A percentile compares a stretch with the other conserved stretches of the same genome.
These are phyloP conservation scores for Myotis vivesi DNA, from an alignment of 2,797 vertebrate genomes.

Conservation along the genomic window DNA sequence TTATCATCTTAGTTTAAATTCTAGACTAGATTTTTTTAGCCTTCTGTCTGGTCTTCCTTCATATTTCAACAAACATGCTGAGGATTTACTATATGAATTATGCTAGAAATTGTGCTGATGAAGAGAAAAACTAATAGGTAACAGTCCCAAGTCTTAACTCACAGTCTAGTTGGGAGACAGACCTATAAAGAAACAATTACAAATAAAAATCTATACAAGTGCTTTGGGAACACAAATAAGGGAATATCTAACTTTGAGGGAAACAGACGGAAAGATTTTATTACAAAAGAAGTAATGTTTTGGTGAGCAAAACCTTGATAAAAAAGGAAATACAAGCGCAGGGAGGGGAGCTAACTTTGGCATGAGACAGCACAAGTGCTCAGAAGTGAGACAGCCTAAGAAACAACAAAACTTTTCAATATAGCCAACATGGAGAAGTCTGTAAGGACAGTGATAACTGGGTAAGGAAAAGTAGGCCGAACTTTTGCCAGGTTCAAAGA, in stretches of 20 bases:
- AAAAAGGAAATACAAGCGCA: background rate
- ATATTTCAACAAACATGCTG: background rate
- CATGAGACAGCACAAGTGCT: background rate
- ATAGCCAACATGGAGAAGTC: background rate
- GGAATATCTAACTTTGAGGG: background rate
- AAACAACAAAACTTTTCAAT: background rate
- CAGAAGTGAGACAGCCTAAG: background rate
- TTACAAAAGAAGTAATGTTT: background rate
- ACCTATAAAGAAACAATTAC: background rate
- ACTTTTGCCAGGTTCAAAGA: background rate
- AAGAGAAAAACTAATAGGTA: conserved; percentile 25
- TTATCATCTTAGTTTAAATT: background rate
- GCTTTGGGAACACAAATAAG: conserved; percentile 1
- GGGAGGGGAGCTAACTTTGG: background rate
- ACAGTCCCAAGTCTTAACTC: background rate
- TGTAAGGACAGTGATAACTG: background rate
- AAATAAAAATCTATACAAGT: background rate
- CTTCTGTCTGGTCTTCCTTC: background rate
- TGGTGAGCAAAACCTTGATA: background rate
- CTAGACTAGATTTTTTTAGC: background rate
- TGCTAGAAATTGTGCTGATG: background rate
- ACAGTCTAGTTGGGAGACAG: background rate
- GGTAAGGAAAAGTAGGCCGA: background rate
- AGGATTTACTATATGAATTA: background rate
- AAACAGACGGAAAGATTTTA: background rate